A percentile compares a stretch with the other conserved stretches of the same genome.
These are phyloP conservation scores for Eupithecia inturbata DNA, from an alignment of 2,888 invertebrate genomes.

Conservation along the genomic window DNA sequence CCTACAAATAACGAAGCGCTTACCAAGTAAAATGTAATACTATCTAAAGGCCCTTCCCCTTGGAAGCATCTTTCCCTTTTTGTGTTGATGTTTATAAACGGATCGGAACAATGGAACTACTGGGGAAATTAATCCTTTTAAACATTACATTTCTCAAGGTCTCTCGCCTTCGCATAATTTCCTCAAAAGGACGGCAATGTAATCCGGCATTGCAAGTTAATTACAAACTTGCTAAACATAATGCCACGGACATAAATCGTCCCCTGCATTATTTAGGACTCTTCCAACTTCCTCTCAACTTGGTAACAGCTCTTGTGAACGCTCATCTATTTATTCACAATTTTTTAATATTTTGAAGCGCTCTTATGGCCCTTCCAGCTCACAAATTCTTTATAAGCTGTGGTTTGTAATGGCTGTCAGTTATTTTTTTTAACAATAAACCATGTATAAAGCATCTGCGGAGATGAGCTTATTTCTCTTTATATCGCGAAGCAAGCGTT, in stretches of 20 bases:
- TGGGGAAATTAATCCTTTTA: constrained; percentile 14
- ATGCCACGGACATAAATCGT: constrained; percentile 45
- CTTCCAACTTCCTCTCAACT: constrained; percentile 40
- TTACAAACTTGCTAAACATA: constrained; percentile 43
- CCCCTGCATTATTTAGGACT: constrained; percentile 44
- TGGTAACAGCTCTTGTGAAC: constrained; percentile 42
- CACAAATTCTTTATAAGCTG: constrained; percentile 36
- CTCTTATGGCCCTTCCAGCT: constrained; percentile 40
- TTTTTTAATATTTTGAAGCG: constrained; percentile 42
- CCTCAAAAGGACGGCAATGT: constrained; percentile 25
- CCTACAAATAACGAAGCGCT: neutral
- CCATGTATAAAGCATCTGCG: neutral
- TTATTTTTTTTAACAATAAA: neutral
- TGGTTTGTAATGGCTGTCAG: constrained; percentile 29
- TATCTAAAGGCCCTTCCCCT: too few relatives aligned
- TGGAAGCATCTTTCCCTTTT: neutral
- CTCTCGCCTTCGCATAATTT: constrained; percentile 34
- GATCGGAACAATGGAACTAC: constrained; percentile 12
- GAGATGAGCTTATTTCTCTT: neutral
- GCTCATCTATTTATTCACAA: constrained; percentile 43
- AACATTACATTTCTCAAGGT: constrained; percentile 29
- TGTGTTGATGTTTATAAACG: neutral
- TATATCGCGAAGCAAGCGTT: neutral
- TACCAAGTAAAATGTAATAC: neutral
- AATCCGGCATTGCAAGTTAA: constrained; percentile 38